Base-by-base conservation (phyloP, 1,140 invertebrate species). In the Zelostemma sp. region DNA sequence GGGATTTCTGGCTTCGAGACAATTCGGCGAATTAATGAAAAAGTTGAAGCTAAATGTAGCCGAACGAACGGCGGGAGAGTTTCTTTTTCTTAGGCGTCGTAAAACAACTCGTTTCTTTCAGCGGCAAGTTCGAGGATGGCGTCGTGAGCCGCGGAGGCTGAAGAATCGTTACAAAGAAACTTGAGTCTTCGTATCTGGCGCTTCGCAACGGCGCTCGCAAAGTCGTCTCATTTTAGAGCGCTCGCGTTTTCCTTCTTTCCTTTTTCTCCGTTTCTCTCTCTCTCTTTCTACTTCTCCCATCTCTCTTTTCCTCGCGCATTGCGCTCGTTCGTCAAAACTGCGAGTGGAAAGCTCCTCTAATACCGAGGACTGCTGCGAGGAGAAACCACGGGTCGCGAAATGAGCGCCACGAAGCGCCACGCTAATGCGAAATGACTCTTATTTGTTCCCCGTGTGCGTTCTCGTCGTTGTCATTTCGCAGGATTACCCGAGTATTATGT, bases 61-160 rank as follows among this genome's bases (percentile, higher is more conserved):
- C n/a, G 5, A 6, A 12, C 47, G 19, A 31, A 49, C 14, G 47
- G 19, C 21, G 18, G 21, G 4, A 19, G 47, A 49, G 21, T 17
- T 47, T 21, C 45, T 47, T 47, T n/a, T 47, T 21, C 33, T n/a
- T 21, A 1, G 6, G 25, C 1, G 47, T 31, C 47, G 47, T 49
- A 31, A 49, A 49, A 47, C 45, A 49, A 49, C 47, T 49, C 47
- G 45, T 47, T 47, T 47, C 45, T 47, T 47, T 19, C 47, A 21
- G 21, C 19, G 12, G 47, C 47, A 14, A 49, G 47, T 49, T 49
- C 14, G 6, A 33, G 4, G 25, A 49, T 2, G 21, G 19, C 47
- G 19, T 21, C 47, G 45, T n/a, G 45, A 18, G 45, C 6, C 45
- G 47, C 21, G 4, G 21, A 49, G 47, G 19, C 47, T 3, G 9